Percentiles rank a stretch among this genome's conserved stretches.
These are phyloP conservation scores for Polypterus bichir DNA, from an alignment of 2,113 vertebrate species.

Conservation along the genomic window DNA sequence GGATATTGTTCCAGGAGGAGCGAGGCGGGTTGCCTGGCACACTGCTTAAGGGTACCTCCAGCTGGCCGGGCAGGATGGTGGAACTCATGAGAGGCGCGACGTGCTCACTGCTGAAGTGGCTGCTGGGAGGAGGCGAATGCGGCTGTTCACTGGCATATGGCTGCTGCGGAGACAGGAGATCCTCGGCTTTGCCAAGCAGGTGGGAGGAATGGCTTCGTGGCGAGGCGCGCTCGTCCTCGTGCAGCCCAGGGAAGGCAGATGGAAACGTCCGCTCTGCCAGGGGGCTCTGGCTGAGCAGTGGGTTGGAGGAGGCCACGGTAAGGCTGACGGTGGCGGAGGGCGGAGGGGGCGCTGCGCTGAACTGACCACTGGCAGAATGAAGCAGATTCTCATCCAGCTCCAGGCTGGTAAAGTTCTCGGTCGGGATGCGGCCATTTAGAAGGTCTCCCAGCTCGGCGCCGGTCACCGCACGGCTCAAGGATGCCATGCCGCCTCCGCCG, in stretches of 20 bases:
- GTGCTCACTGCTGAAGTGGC: slow-evolving; percentile 91
- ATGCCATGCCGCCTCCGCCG: slow-evolving; percentile 61
- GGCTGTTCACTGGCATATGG: slow-evolving; percentile 72
- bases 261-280: slow-evolving; percentile 81
- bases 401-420: slow-evolving; percentile 79
- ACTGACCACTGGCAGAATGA: slow-evolving; percentile 71
- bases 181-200: slow-evolving; percentile 77
- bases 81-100: slow-evolving; percentile 75
- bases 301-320: slow-evolving; percentile 47
- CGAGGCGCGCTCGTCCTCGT: slow-evolving; percentile 62
- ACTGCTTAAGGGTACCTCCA: slow-evolving; percentile 82
- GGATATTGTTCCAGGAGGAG: slow-evolving; percentile 82
- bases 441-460: slow-evolving; percentile 75
- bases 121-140: slow-evolving; percentile 76
- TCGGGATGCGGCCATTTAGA: slow-evolving; percentile 75
- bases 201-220: slow-evolving; percentile 70
- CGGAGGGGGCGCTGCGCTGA: slow-evolving; percentile 57
- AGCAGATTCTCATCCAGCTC: slow-evolving; percentile 92
- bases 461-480: slow-evolving; percentile 55
- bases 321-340: slow-evolving; percentile 63
- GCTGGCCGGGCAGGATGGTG: slow-evolving; percentile 60
- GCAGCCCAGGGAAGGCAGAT: slow-evolving; percentile 64
- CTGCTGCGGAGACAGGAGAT: slow-evolving; percentile 67
- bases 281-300: slow-evolving; percentile 71
- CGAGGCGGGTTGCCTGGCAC: slow-evolving; percentile 64